Evolutionary conservation across 1,140 invertebrate species (phyloP), one percentile per base, ranked within the genome.

Genomic region (Euglossa dilemma): DNA sequence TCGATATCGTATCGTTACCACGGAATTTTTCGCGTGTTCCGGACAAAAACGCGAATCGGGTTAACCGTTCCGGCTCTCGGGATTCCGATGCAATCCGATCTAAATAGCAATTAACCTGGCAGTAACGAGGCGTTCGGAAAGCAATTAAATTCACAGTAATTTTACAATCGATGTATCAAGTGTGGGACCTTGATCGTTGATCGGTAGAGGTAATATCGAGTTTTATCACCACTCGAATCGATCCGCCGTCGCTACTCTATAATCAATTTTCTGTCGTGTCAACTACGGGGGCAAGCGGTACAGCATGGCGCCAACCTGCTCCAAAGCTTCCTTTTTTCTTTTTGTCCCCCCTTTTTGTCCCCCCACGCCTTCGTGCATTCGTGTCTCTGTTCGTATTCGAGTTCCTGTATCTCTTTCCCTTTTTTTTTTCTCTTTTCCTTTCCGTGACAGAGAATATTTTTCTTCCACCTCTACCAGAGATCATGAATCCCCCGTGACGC

Each of bases 181-280:
- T 4, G 16, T 28, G 36, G 80, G 73, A 76, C 63, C 72, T 82
- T 82, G 72, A 59, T 76, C 63, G 63, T 76, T 50, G 73, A 82
- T 82, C 80, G 23, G n/a, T 18, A 36, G n/a, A n/a, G 80, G 52
- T 57, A 75, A 67, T 75, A 75, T 45, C 25, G 9, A 67, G 80
- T 47, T 75, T 75, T 81, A 81, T 75, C 79, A 25, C 12, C 61
- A 52, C 18, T 81, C 52, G 28, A 74, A 81, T 74, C 79, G 56
- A 81, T 81, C 61, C 52, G n/a, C 16, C 18, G n/a, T 75, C 2
- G 45, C 80, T 77, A 83, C 63, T 23, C 64, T 83, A 54, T 77
- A 83, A 83, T 83, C 72, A 82, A 76, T 76, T 75, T 25, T 50
- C 47, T 36, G 63, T 71, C 52, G 80, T 77, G 74, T 77, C 80